These are phyloP conservation scores for Drosophila tsacasi DNA, from an alignment of 1,140 invertebrate species.

Conservation along the genomic window DNA sequence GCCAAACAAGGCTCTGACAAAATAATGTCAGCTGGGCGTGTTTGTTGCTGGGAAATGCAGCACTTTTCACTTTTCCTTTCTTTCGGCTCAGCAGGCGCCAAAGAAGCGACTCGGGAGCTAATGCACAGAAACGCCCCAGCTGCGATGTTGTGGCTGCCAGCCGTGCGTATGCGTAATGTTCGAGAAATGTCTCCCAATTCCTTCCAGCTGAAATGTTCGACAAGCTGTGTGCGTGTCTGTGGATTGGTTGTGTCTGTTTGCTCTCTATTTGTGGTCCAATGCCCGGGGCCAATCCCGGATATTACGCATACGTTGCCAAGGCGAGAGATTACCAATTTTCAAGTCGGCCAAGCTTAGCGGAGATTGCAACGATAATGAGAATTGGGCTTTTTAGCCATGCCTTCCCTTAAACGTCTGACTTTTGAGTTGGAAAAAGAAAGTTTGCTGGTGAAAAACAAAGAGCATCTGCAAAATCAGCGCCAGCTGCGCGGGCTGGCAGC, in stretches of 20 bases:
- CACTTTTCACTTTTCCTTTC: slow-evolving; percentile 27
- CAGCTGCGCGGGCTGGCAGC: slow-evolving; percentile 48
- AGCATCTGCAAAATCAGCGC: slow-evolving; percentile 23
- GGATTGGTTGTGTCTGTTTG: slow-evolving; percentile 25
- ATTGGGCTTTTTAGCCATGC: background rate
- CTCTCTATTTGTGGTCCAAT: slow-evolving; percentile 35
- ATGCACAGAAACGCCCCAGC: slow-evolving; percentile 28
- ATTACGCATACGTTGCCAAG: slow-evolving; percentile 41
- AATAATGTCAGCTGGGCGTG: slow-evolving; percentile 34
- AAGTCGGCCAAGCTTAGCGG: slow-evolving; percentile 5
- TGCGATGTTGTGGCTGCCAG: slow-evolving; percentile 52
- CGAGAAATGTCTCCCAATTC: slow-evolving; percentile 30
- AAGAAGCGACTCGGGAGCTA: background rate
- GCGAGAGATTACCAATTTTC: slow-evolving; percentile 17
- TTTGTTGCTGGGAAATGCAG: background rate
- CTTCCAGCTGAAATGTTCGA: slow-evolving; percentile 33
- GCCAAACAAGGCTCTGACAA: slow-evolving; percentile 18
- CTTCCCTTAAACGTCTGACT: slow-evolving; percentile 6
- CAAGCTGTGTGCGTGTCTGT: slow-evolving; percentile 23
- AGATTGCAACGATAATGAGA: slow-evolving; percentile 1
- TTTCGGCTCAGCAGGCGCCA: slow-evolving; percentile 5
- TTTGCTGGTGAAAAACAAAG: slow-evolving; percentile 6
- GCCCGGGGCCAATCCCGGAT: slow-evolving; percentile 31
- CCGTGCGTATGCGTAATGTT: slow-evolving; percentile 74
- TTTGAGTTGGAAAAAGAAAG: slow-evolving; percentile 7